Evolutionary conservation across 2,113 vertebrate genomes (phyloP).

Genomic region (Pagrus major): DNA sequence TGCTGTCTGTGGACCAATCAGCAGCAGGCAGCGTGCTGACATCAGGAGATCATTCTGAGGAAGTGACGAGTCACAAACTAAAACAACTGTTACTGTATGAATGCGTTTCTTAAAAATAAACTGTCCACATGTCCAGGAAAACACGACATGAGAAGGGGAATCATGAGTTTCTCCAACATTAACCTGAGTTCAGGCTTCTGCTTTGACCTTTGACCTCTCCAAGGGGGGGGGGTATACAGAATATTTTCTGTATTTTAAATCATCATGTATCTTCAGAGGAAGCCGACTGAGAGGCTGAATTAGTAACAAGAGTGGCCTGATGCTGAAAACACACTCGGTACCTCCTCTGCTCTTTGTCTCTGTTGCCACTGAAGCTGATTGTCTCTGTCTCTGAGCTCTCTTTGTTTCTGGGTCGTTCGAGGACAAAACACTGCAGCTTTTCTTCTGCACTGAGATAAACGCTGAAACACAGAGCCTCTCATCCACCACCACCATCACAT

Average conservation of each 20-base stretch:
- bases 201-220: no score
- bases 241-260: background rate
- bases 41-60: no score
- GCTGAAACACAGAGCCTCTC: background rate
- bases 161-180: no score
- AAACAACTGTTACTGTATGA: no score
- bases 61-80: no score
- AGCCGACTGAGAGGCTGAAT: background rate
- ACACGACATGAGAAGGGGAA: no score
- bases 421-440: constrained; percentile 40
- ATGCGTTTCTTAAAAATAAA: no score
- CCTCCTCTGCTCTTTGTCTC: constrained; percentile 46
- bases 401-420: background rate
- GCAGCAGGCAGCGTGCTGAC: background rate
- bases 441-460: constrained; percentile 62
- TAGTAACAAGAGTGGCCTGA: constrained; percentile 24
- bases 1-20: constrained; percentile 54
- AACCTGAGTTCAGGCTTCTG: no score
- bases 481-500: constrained; percentile 1
- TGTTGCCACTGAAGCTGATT: constrained; percentile 23
- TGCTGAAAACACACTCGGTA: background rate
- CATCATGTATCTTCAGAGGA: background rate
- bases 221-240: no score
- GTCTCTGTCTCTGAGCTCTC: background rate
- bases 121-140: no score